A percentile compares a stretch with the other conserved stretches of the same genome.
Evolutionary conservation across 2,113 vertebrate species (phyloP).

Genomic region (Sapayoa aenigma): DNA sequence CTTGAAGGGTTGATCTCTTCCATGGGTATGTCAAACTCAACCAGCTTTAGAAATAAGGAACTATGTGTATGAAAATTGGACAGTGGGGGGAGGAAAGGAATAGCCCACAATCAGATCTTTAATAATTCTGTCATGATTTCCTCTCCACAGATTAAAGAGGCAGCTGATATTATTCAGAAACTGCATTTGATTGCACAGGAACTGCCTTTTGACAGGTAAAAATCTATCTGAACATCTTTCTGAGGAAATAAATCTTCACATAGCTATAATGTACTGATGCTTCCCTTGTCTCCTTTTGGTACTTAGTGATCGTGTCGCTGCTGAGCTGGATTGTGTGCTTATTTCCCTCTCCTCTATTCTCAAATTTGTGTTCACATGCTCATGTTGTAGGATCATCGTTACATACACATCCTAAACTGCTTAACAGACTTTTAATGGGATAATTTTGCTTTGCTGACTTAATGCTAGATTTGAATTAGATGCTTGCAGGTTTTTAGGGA

Average conservation of each 20-base stretch:
- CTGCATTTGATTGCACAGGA: conserved; percentile 98
- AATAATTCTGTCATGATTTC: conserved; percentile 28
- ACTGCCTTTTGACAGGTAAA: conserved; percentile 96
- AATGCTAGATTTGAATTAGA: conserved; percentile 48
- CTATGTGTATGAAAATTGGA: background rate
- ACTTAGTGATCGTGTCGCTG: background rate
- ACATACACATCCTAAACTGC: conserved; percentile 46
- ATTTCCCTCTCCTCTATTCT: background rate
- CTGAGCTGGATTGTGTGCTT: conserved; percentile 16
- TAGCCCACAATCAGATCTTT: background rate
- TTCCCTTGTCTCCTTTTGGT: background rate
- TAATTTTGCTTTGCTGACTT: conserved; percentile 57
- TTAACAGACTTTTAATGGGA: conserved; percentile 54
- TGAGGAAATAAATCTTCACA: background rate
- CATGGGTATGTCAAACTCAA: background rate
- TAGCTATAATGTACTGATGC: background rate
- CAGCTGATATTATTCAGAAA: conserved; percentile 99
- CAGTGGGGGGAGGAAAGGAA: background rate
- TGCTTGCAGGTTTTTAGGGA: conserved; percentile 42
- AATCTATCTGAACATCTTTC: conserved; percentile 41
- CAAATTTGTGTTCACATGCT: background rate
- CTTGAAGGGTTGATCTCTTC: background rate
- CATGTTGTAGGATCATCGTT: conserved; percentile 20
- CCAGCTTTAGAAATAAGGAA: background rate
- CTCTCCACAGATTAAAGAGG: conserved; percentile 91